Evolutionary conservation across 2,888 invertebrate species (phyloP), one percentile per base, ranked within the genome.

Genomic region (Diachrysia chrysitis): DNA sequence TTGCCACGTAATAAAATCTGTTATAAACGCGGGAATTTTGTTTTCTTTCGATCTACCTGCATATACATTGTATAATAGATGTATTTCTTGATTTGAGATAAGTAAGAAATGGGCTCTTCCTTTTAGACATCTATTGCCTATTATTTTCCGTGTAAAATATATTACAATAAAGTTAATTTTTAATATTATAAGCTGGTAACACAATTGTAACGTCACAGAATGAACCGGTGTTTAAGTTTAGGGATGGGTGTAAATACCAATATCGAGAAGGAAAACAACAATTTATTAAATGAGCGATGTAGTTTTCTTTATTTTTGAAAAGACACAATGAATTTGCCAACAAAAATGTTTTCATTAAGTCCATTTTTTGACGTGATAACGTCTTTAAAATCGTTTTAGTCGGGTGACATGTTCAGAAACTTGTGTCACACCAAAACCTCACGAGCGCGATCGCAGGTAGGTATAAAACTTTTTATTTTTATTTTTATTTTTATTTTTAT

Each of bases 1-100:
- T 42, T 42, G 42, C 42, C 42, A 42, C 16, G 42, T 42, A 42
- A 42, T 42, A 42, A 42, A 42, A 42, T 42, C 14, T n/a, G n/a
- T n/a, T n/a, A 16, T 4, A 37, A 16, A 42, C n/a, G 42, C 0
- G n/a, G 42, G n/a, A 42, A 42, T n/a, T 5, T 42, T 5, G 14
- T 2, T 4, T 2, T 16, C 2, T 14, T 1, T 37, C 37, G 0
- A 35, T 0, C 35, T 32, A 2, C 10, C 32, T 32, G 32, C 10
- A 10, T 37, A 37, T 37, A 16, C 16, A 37, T 37, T 32, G 4
- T 37, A 6, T 14, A n/a, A n/a, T 14, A 16, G 10, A 14, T 16
- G 16, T 5, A 16, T 16, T 37, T 16, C 37, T 14, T 37, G 16
- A 14, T 37, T 37, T 37, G 14, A 16, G 37, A 37, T 16, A 37